phyloP scores from a whole-genome alignment of 1,140 invertebrate genomes.

The Mactra quadrangularis region DNA sequence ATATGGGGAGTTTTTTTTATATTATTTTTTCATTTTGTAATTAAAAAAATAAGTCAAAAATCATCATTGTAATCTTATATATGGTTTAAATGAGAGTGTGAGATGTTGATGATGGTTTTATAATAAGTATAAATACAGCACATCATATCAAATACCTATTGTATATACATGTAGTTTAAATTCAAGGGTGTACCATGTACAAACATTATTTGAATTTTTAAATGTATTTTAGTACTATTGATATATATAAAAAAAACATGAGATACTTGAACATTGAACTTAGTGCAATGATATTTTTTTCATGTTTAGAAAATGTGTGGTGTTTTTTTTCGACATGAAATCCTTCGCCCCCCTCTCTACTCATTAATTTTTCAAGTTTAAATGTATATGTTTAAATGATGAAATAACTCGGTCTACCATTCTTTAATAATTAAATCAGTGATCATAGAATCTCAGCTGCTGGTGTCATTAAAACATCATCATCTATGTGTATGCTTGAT shows the following conservation, averaged over 20 bases:
- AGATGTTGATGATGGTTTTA: not conserved
- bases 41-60: not conserved
- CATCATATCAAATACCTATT: not conserved
- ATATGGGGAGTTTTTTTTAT: slow-evolving; percentile 2
- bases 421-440: not conserved
- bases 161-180: not conserved
- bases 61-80: not conserved
- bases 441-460: not conserved
- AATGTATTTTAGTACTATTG: not conserved
- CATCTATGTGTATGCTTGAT: not conserved
- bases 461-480: not conserved
- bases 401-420: not conserved
- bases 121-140: not conserved
- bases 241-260: not conserved
- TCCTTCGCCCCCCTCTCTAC: not conserved
- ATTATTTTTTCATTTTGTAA: no score
- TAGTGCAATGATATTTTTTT: slow-evolving; percentile 31
- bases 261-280: not conserved
- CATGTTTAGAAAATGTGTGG: slow-evolving; percentile 1
- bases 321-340: slow-evolving; percentile 1
- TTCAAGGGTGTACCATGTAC: not conserved
- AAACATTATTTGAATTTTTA: not conserved
- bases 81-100: not conserved
- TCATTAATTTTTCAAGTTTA: not conserved
- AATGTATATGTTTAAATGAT: not conserved